A percentile compares a stretch with the other conserved stretches of the same genome.
These are phyloP conservation scores for Sebastolobus alascanus DNA, from an alignment of 2,797 vertebrate species.

Conservation along the genomic window DNA sequence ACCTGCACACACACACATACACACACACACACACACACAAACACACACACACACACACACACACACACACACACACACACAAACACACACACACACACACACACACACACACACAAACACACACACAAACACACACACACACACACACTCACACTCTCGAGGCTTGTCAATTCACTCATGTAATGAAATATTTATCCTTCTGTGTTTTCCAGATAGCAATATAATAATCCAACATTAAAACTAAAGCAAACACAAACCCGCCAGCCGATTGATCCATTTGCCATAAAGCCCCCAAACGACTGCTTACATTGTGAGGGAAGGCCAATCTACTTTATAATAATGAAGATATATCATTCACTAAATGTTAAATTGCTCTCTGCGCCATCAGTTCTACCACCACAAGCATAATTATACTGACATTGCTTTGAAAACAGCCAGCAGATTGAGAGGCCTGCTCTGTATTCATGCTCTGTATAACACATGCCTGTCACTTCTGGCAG, in stretches of 20 bases:
- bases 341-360: constrained; percentile 63
- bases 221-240: constrained; percentile 18
- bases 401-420: constrained; percentile 67
- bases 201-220: constrained; percentile 33
- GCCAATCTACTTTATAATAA: constrained; percentile 59
- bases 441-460: constrained; percentile 70
- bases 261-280: constrained; percentile 39
- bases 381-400: constrained; percentile 58
- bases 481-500: constrained; percentile 70
- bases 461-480: constrained; percentile 69
- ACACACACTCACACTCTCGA: constrained; percentile 5
- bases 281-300: constrained; percentile 17
- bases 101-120: neutral
- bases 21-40: constrained; percentile 5
- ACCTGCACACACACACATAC: neutral
- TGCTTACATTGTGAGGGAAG: constrained; percentile 46
- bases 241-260: constrained; percentile 34
- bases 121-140: constrained; percentile 1
- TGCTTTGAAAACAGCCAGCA: constrained; percentile 67
- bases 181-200: constrained; percentile 35
- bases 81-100: constrained; percentile 7
- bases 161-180: constrained; percentile 26
- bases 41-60: neutral
- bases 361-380: constrained; percentile 69
- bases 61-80: neutral